A percentile compares a stretch with the other conserved stretches of the same genome.
Conservation (phyloP, 2,797 vertebrate species). For the Neopelma chrysocephalum region DNA sequence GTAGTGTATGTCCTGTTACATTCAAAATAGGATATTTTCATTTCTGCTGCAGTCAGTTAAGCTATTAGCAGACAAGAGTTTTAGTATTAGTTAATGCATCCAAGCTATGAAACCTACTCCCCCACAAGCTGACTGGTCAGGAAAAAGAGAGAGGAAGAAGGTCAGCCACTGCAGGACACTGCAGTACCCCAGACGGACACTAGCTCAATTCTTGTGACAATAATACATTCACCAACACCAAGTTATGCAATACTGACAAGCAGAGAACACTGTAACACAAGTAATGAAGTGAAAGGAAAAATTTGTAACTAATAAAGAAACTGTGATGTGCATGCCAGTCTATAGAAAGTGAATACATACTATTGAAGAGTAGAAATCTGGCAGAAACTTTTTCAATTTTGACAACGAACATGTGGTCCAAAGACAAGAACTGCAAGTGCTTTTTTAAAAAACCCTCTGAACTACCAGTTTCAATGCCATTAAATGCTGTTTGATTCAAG, state of each 20-base stretch:
- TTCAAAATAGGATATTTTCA: background rate
- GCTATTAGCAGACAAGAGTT: background rate
- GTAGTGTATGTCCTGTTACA: background rate
- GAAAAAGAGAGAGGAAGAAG: background rate
- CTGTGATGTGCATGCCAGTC: background rate
- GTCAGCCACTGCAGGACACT: background rate
- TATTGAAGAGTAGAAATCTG: background rate
- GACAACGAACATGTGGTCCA: background rate
- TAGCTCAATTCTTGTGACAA: background rate
- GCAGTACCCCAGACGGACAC: background rate
- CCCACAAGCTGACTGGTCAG: background rate
- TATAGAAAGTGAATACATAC: background rate
- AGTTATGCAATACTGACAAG: background rate
- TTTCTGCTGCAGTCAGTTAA: background rate
- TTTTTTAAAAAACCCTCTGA: background rate
- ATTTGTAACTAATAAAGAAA: conserved; percentile 21
- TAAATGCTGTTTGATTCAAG: background rate
- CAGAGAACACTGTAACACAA: background rate
- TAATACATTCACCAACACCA: background rate
- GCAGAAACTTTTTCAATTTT: background rate
- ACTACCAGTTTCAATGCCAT: background rate
- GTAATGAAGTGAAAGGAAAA: background rate
- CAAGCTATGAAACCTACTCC: background rate
- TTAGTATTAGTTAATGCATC: background rate
- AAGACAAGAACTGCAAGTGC: background rate